Conservation (phyloP, 2,797 vertebrate species). For the Potorous gilbertii region DNA sequence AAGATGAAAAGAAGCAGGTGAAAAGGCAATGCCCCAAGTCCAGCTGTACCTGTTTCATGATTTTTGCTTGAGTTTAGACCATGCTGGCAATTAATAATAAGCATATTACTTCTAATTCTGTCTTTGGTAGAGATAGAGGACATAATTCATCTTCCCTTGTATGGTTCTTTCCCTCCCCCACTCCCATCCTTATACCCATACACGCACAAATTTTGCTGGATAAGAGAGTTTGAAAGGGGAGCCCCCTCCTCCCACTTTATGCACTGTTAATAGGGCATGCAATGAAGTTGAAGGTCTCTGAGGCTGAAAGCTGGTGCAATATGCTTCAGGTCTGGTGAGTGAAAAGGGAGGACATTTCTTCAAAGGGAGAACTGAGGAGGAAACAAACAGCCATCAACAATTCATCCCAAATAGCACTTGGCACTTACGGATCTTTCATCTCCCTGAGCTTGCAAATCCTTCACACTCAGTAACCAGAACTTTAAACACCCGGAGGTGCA, state of each 20-base stretch:
- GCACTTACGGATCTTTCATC: not conserved
- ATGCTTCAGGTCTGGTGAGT: not conserved
- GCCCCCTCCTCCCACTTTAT: not conserved
- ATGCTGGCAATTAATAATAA: not conserved
- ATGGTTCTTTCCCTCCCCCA: not conserved
- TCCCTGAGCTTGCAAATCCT: not conserved
- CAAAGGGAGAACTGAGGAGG: not conserved
- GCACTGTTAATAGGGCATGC: not conserved
- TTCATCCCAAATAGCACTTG: not conserved
- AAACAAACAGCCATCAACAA: not conserved
- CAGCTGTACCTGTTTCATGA: not conserved
- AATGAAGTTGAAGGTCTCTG: not conserved
- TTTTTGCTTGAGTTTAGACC: not conserved
- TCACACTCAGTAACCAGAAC: not conserved
- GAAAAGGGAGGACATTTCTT: not conserved
- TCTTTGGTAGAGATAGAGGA: not conserved
- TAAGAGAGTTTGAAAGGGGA: not conserved
- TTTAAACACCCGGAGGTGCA: not conserved
- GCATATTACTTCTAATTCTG: not conserved
- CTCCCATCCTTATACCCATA: not conserved
- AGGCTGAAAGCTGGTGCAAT: not conserved
- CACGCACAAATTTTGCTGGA: not conserved
- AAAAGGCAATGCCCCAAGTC: not conserved
- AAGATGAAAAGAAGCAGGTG: not conserved
- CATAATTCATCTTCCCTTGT: not conserved